Evolutionary conservation across 2,797 vertebrate genomes (phyloP).

Genomic region (Chiroxiphia lanceolata): DNA sequence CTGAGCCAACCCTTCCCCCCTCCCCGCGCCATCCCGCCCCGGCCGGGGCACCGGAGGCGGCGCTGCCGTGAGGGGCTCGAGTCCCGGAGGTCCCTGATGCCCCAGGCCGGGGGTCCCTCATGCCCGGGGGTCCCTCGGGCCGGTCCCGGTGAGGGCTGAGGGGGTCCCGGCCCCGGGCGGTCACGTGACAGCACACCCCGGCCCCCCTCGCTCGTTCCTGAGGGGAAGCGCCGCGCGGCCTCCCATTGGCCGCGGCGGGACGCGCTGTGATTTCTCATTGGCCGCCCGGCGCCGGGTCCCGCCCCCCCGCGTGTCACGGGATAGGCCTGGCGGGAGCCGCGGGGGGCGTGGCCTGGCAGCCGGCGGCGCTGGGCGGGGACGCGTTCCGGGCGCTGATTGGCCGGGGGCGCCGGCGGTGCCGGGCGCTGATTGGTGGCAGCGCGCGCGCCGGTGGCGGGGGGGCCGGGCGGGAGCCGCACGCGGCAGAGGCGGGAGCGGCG

Average conservation of each 20-base stretch:
- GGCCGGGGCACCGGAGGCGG: too few species aligned
- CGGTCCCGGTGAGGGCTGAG: too few species aligned
- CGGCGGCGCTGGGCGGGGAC: not conserved
- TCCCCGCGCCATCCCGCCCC: too few species aligned
- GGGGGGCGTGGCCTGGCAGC: not conserved
- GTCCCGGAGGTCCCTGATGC: too few species aligned
- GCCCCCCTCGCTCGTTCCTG: not conserved
- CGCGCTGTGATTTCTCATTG: slow-evolving; percentile 69
- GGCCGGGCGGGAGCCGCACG: slow-evolving; percentile 1
- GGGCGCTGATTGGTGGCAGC: not conserved
- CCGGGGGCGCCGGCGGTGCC: accelerated
- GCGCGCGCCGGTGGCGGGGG: not conserved
- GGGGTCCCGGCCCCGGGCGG: too few species aligned
- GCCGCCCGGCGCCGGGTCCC: accelerated
- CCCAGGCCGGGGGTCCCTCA: too few species aligned
- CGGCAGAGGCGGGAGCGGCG: slow-evolving; percentile 31
- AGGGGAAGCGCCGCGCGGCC: accelerated
- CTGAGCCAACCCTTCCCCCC: too few species aligned
- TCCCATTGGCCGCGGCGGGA: slow-evolving; percentile 27
- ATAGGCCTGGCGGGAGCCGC: not conserved
- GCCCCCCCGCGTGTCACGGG: not conserved
- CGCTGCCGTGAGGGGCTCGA: too few species aligned
- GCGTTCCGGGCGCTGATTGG: not conserved
- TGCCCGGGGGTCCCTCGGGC: too few species aligned
- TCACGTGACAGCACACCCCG: too few species aligned